A percentile compares a stretch with the other conserved stretches of the same genome.
Conservation (phyloP, 2,797 vertebrate genomes). For the Scolopax bukidnonensis region DNA sequence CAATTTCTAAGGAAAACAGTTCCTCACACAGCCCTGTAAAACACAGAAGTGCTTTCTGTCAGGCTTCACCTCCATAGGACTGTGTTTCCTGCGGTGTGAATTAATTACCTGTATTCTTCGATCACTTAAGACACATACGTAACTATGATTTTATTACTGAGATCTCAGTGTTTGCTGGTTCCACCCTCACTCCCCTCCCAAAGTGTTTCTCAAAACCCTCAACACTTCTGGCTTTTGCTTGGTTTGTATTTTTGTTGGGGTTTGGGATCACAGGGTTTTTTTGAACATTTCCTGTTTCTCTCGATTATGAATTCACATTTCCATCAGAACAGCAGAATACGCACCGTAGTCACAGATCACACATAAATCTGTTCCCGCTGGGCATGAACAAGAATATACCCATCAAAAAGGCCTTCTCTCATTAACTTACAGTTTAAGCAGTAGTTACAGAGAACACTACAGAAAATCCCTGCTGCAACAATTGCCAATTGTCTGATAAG, state of each 20-base stretch:
- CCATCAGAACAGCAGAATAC: not conserved
- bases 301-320: not conserved
- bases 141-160: not conserved
- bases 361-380: not conserved
- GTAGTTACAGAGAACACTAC: not conserved
- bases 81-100: not conserved
- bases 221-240: not conserved
- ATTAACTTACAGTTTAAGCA: not conserved
- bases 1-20: not conserved
- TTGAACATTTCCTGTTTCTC: constrained; percentile 18
- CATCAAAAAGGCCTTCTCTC: not conserved
- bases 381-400: not conserved
- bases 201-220: not conserved
- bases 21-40: not conserved
- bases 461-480: not conserved
- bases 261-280: not conserved
- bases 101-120: not conserved
- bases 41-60: constrained; percentile 4
- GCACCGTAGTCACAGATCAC: not conserved
- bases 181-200: too few species aligned
- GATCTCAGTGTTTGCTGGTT: not conserved
- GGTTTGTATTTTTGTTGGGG: not conserved
- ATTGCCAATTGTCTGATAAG: accelerated
- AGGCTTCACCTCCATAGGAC: not conserved
- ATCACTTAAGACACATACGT: not conserved